phyloP scores from a whole-genome alignment of 1,140 invertebrate species.

The Ctenoplectra terminalis region DNA sequence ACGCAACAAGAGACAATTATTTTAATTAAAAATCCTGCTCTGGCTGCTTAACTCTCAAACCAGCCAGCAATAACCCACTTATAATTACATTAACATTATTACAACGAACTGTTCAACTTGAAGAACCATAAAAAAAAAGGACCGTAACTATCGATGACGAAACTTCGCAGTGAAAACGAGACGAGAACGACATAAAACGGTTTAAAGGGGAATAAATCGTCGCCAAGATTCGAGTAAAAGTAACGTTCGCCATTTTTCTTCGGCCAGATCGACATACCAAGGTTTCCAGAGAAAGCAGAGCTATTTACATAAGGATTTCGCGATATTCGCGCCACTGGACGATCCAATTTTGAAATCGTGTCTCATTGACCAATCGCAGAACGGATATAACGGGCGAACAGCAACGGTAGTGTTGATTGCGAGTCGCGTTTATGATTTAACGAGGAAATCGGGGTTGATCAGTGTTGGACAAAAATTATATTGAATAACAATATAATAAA shows the following conservation, averaged over 20 bases:
- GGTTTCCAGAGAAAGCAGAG: constrained; percentile 44
- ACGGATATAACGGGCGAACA: too few relatives aligned
- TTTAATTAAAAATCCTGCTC: neutral
- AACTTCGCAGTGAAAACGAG: neutral
- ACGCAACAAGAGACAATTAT: neutral
- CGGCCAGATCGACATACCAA: constrained; percentile 24
- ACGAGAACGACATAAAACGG: neutral
- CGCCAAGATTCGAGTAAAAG: neutral
- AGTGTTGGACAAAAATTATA: too few relatives aligned
- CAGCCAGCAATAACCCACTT: neutral
- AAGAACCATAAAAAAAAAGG: too few relatives aligned
- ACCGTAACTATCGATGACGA: neutral
- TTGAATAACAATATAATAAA: too few relatives aligned
- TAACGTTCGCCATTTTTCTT: constrained; percentile 9
- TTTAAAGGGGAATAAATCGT: neutral
- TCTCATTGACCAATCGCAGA: too few relatives aligned
- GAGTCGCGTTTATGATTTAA: too few relatives aligned
- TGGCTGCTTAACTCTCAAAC: too few relatives aligned
- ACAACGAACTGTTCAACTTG: neutral
- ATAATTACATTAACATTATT: neutral
- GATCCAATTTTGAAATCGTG: constrained; percentile 62
- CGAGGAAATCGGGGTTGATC: too few relatives aligned
- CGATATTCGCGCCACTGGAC: constrained; percentile 31
- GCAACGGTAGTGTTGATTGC: too few relatives aligned
- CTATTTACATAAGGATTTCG: constrained; percentile 50